phyloP scores from a whole-genome alignment of 2,888 invertebrate species.

The Eristalinus sepulchralis region DNA sequence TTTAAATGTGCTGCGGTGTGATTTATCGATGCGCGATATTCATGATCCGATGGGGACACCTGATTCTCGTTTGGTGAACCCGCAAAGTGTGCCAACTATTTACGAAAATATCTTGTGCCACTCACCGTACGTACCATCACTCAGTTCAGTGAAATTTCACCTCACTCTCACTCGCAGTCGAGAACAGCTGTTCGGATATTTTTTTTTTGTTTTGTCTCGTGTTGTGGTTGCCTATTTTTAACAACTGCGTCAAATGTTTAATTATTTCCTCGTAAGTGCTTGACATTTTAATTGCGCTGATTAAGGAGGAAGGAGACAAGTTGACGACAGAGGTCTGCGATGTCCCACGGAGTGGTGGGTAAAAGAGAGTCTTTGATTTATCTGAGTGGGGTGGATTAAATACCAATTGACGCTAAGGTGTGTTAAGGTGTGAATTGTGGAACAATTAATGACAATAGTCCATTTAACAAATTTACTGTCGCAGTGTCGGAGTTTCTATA shows the following conservation, averaged over 20 bases:
- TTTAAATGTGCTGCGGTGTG: slow-evolving; percentile 18
- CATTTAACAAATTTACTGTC: no score
- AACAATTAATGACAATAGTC: no score
- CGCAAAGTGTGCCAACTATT: slow-evolving; percentile 56
- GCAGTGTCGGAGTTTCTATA: no score
- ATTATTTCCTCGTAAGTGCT: slow-evolving; percentile 39
- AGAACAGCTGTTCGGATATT: slow-evolving; percentile 44
- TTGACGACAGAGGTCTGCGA: background rate
- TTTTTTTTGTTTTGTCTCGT: slow-evolving; percentile 5
- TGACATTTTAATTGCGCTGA: slow-evolving; percentile 28
- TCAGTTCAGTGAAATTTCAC: slow-evolving; percentile 35
- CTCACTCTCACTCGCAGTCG: slow-evolving; percentile 31
- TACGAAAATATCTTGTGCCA: slow-evolving; percentile 21
- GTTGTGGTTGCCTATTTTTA: slow-evolving; percentile 21
- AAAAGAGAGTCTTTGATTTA: no score
- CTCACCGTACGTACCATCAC: background rate
- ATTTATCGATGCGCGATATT: slow-evolving; percentile 41
- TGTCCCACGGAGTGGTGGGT: background rate
- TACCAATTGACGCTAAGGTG: no score
- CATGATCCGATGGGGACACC: slow-evolving; percentile 41
- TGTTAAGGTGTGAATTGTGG: no score
- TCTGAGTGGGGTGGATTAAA: no score
- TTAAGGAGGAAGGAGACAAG: background rate
- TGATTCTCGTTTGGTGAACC: slow-evolving; percentile 55
- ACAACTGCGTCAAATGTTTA: slow-evolving; percentile 46